A percentile compares a stretch with the other conserved stretches of the same genome.
These are phyloP conservation scores for Oopsacas minuta DNA, from an alignment of 37 sponge, comb jelly and placozoan genomes.

Conservation along the genomic window DNA sequence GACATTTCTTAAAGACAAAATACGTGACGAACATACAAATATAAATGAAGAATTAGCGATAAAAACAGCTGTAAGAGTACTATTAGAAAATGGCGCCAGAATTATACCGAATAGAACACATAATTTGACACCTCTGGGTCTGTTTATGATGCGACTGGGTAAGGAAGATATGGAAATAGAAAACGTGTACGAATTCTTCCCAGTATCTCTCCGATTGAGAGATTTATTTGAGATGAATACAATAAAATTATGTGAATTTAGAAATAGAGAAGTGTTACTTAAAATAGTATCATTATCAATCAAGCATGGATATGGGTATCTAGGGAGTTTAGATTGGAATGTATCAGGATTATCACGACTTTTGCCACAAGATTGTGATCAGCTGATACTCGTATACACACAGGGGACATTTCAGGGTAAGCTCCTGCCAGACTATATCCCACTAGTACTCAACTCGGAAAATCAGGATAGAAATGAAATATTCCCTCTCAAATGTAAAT, in stretches of 20 bases:
- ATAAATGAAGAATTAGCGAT: neutral
- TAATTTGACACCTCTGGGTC: neutral
- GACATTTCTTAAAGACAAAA: neutral
- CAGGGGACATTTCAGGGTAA: neutral
- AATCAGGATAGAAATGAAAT: neutral
- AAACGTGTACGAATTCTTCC: neutral
- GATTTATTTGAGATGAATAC: neutral
- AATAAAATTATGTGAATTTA: neutral
- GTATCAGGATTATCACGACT: neutral
- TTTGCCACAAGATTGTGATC: neutral
- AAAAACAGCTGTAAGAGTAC: neutral
- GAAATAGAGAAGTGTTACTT: neutral
- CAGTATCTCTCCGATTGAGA: neutral
- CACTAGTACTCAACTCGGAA: neutral
- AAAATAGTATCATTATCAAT: neutral
- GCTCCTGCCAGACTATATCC: neutral
- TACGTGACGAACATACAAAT: neutral
- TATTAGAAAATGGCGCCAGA: neutral
- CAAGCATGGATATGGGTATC: conserved; percentile 1
- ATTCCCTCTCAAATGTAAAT: neutral
- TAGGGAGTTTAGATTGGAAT: neutral
- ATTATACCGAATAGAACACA: neutral
- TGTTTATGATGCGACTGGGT: neutral
- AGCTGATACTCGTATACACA: neutral
- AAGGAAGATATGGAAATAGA: neutral